These are phyloP conservation scores for Pitta sordida DNA, from an alignment of 2,113 vertebrate species.

Conservation along the genomic window DNA sequence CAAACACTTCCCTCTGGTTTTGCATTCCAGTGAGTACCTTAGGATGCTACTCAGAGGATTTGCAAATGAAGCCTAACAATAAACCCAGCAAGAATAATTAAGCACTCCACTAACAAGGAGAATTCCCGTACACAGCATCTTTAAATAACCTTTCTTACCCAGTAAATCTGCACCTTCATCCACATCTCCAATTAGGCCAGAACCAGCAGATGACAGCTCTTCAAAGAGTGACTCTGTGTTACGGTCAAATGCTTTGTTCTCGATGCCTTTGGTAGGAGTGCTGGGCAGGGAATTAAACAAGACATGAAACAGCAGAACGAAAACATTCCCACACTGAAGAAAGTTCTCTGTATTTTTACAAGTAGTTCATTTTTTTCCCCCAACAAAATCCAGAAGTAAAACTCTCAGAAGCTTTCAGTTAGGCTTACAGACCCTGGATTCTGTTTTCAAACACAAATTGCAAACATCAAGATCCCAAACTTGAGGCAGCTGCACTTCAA, in stretches of 20 bases:
- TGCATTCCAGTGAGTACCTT: background rate
- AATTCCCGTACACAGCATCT: background rate
- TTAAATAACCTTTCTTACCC: constrained; percentile 77
- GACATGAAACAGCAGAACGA: background rate
- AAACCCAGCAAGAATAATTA: background rate
- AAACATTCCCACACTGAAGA: background rate
- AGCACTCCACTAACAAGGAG: background rate
- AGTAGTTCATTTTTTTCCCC: background rate
- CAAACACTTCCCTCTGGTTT: background rate
- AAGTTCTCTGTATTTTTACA: background rate
- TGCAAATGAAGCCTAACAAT: constrained; percentile 2
- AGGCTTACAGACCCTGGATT: background rate
- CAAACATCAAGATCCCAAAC: background rate
- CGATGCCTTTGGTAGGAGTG: constrained; percentile 91
- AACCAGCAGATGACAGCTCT: constrained; percentile 94
- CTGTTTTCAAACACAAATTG: background rate
- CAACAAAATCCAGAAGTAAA: background rate
- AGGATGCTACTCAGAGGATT: background rate
- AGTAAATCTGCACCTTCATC: constrained; percentile 96
- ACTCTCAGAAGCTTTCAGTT: background rate
- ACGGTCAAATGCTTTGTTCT: constrained; percentile 92
- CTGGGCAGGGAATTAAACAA: constrained; percentile 67
- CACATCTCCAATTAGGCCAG: constrained; percentile 92
- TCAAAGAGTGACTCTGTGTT: constrained; percentile 98
- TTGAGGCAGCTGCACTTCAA: background rate